These are phyloP conservation scores for Hypomecis atomaria DNA, from an alignment of 2,888 invertebrate species.

Conservation along the genomic window DNA sequence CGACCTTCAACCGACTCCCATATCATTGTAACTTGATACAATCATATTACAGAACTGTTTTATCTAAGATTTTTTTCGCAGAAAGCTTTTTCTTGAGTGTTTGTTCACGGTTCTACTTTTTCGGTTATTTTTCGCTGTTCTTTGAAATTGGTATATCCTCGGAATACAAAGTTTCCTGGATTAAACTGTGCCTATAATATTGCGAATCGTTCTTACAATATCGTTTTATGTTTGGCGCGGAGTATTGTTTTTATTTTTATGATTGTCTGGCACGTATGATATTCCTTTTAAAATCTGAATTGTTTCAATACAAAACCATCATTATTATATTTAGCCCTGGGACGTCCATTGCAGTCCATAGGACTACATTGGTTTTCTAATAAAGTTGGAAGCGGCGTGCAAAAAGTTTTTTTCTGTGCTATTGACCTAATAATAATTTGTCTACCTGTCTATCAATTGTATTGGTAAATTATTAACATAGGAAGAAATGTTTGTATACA, in stretches of 20 bases:
- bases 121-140: slow-evolving; percentile 28
- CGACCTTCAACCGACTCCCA: slow-evolving; percentile 42
- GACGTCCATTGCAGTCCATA: too few species aligned
- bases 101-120: slow-evolving; percentile 34
- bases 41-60: slow-evolving; percentile 42
- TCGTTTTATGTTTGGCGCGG: neutral
- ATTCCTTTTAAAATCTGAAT: too few species aligned
- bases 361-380: too few species aligned
- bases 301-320: too few species aligned
- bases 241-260: neutral
- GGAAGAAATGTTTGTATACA: too few species aligned
- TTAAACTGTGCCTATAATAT: slow-evolving; percentile 4
- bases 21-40: slow-evolving; percentile 47
- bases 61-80: slow-evolving; percentile 40
- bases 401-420: too few species aligned
- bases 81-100: slow-evolving; percentile 43
- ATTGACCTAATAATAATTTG: too few species aligned
- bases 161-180: slow-evolving; percentile 20
- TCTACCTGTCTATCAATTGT: too few species aligned
- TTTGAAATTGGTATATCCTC: slow-evolving; percentile 35
- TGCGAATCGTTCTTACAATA: neutral
- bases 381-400: too few species aligned
- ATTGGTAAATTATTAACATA: too few species aligned
- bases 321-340: too few species aligned
- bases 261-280: too few species aligned